Conservation (phyloP, 2,888 invertebrate species). For the Oligia latruncula region DNA sequence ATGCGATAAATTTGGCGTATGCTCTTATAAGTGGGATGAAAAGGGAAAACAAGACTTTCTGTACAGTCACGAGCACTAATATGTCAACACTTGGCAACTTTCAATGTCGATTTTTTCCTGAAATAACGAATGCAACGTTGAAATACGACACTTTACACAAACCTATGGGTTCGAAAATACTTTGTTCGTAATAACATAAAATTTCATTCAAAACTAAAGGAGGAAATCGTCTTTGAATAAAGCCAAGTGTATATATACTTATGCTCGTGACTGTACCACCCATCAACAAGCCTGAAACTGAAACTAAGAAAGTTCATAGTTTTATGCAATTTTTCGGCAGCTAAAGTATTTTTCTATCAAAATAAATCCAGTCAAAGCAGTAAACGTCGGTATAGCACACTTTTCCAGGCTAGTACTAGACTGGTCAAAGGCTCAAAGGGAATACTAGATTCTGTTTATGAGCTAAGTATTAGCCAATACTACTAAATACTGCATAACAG, state of each 20-base stretch:
- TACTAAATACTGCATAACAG: not conserved
- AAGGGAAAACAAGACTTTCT: constrained; percentile 7
- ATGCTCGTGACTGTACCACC: too few relatives aligned
- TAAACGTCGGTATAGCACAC: not conserved
- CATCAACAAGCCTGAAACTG: not conserved
- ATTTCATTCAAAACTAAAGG: too few relatives aligned
- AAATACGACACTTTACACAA: too few relatives aligned
- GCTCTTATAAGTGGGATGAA: constrained; percentile 14
- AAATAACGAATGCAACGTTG: too few relatives aligned
- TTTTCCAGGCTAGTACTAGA: not conserved
- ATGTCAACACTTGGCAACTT: too few relatives aligned
- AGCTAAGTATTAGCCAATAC: not conserved
- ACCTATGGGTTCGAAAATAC: too few relatives aligned
- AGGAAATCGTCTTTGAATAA: too few relatives aligned
- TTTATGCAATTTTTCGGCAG: not conserved
- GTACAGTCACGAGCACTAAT: too few relatives aligned
- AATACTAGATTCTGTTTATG: not conserved
- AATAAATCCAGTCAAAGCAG: not conserved
- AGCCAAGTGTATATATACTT: too few relatives aligned
- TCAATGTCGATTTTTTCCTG: too few relatives aligned
- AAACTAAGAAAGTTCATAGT: not conserved
- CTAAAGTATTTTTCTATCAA: not conserved
- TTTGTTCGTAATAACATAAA: too few relatives aligned
- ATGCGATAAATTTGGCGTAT: constrained; percentile 48
- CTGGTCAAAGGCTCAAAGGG: not conserved